Conservation (phyloP, 2,113 vertebrate species). For the Petrocephalus microphthalmus region DNA sequence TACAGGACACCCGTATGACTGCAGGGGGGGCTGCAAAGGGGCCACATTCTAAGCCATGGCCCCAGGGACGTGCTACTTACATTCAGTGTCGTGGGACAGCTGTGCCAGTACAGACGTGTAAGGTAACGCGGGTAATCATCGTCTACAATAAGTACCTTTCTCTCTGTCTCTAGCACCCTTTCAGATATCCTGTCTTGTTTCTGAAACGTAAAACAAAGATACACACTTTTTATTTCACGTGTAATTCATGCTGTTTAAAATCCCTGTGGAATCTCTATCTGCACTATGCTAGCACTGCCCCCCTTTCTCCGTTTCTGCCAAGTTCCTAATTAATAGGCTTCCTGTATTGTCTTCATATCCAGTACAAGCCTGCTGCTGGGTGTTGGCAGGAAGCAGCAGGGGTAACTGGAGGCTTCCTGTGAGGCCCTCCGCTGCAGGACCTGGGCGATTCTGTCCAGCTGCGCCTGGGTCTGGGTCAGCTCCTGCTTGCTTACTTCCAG, state of each 20-base stretch:
- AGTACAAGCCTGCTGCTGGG: not conserved
- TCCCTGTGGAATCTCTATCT: not conserved
- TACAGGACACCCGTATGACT: not conserved
- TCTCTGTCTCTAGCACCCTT: slow-evolving; percentile 76
- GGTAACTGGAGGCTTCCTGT: not conserved
- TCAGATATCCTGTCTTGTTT: slow-evolving; percentile 71
- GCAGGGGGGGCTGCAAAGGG: not conserved
- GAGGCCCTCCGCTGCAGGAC: slow-evolving; percentile 43
- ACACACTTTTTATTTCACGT: not conserved
- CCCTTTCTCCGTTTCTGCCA: not conserved
- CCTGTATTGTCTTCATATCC: not conserved
- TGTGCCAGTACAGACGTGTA: not conserved
- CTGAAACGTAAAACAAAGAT: slow-evolving; percentile 36
- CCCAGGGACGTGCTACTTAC: not conserved
- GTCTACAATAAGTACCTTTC: slow-evolving; percentile 61
- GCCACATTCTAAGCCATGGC: not conserved
- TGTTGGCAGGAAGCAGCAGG: not conserved
- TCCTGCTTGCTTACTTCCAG: slow-evolving; percentile 80
- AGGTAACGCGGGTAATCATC: not conserved
- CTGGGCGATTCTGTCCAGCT: slow-evolving; percentile 77
- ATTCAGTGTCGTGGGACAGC: too few relatives aligned
- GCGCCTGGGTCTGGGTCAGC: slow-evolving; percentile 69
- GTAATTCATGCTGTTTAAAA: not conserved
- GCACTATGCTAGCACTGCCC: not conserved
- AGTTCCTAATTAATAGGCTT: not conserved